These are phyloP conservation scores for Chondrilla cf. caribensis DNA, from an alignment of 37 sponge, comb jelly and placozoan species.

Conservation along the genomic window DNA sequence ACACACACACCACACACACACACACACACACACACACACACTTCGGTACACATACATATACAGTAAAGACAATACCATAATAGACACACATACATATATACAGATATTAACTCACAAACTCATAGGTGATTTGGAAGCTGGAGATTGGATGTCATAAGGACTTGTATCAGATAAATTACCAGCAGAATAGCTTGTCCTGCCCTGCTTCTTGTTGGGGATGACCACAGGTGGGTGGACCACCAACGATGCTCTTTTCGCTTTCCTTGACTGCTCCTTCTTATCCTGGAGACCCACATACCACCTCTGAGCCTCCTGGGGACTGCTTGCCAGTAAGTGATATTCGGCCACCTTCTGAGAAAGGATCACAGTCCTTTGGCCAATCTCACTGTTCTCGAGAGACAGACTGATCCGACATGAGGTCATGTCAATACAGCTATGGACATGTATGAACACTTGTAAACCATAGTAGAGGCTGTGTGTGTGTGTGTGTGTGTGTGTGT, in stretches of 20 bases:
- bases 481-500: slow-evolving; percentile 30
- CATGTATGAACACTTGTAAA: not conserved
- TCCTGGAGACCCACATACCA: not conserved
- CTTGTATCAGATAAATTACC: no score
- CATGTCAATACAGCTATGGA: not conserved
- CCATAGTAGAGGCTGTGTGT: not conserved
- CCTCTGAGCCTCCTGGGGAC: not conserved
- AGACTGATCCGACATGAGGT: not conserved
- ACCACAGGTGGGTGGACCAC: not conserved
- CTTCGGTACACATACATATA: no score
- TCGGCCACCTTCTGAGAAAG: not conserved
- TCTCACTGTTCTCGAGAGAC: not conserved
- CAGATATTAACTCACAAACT: no score
- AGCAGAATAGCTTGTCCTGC: no score
- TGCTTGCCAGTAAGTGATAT: not conserved
- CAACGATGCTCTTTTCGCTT: no score
- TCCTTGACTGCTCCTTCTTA: slow-evolving; percentile 1
- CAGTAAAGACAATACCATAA: no score
- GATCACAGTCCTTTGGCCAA: not conserved
- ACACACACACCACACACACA: no score
- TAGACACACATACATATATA: no score
- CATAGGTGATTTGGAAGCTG: no score
- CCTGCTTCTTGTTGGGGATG: no score
- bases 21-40: no score
- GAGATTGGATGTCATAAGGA: no score